Evolutionary conservation across 2,797 vertebrate species (phyloP).

Genomic region (Silurus aristotelis): DNA sequence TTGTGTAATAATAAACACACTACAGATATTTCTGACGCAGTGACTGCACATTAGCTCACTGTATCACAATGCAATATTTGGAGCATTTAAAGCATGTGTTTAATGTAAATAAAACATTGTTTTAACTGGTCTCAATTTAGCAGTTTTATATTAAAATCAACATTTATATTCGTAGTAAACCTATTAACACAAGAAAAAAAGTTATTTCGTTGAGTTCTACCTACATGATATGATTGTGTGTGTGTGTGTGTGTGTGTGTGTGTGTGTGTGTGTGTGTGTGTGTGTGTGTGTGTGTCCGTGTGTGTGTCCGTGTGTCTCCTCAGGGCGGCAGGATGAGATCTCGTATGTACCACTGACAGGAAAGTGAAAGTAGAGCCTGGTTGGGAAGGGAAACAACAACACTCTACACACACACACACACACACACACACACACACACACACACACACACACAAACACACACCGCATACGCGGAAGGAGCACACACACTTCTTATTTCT

Average conservation of each 20-base stretch:
- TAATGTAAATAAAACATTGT: not conserved
- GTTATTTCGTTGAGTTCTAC: not conserved
- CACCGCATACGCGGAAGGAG: conserved; percentile 48
- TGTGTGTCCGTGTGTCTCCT: not conserved
- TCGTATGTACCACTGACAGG: not conserved
- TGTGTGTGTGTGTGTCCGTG: not conserved
- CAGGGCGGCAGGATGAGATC: not conserved
- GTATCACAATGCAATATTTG: not conserved
- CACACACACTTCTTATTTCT: conserved; percentile 30
- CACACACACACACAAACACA: conserved; percentile 26
- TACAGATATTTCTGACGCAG: not conserved
- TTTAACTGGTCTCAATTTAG: too few species aligned
- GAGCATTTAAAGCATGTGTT: not conserved
- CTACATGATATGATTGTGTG: not conserved
- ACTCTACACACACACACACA: conserved; percentile 13
- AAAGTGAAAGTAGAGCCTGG: conserved; percentile 54
- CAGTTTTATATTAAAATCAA: too few species aligned
- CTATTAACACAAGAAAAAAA: not conserved
- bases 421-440: conserved; percentile 31
- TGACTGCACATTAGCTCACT: not conserved
- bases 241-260: too few species aligned
- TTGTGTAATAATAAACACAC: not conserved
- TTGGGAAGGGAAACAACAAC: conserved; percentile 33
- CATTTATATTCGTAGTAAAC: too few species aligned
- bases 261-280: conserved; percentile 1